Evolutionary conservation across 2,888 invertebrate genomes (phyloP), one percentile per base, ranked within the genome.

Genomic region (Stegophylla sp.): DNA sequence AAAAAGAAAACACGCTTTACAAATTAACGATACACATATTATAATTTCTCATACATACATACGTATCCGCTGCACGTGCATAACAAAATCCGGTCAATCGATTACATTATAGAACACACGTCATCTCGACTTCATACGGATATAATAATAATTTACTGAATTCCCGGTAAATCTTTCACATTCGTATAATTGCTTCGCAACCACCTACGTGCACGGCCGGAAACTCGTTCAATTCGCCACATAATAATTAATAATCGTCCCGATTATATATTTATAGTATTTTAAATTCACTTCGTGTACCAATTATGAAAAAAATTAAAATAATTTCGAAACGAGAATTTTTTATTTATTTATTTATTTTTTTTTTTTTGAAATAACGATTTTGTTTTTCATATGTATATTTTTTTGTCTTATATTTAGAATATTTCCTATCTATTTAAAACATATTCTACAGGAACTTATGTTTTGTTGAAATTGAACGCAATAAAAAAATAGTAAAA

Each of bases 171-270:
- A 63, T 63, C 63, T 10, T 74, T 59, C 45, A 43, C 10, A 23
- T 13, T 34, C 34, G 63, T 75, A 75, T 75, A 75, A 75, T 75
- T 75, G 64, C 59, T 73, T 73, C 43, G 26, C 45, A 61, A 26
- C 73, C 59, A 61, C 72, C 43, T 73, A 45, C 73, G 59, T 20
- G 28, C 45, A n/a, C 45, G 45, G 59, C 12, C 63, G 64, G 64
- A 75, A 72, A 75, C 63, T 51, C 75, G 64, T 75, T 51, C 64
- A 51, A 75, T 75, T 64, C 51, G 63, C 75, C 73, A 61, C 73
- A n/a, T 73, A 61, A 73, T 73, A 45, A 73, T 61, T 73, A 71
- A 56, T 43, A 28, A 53, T 28, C 61, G 45, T 28, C 45, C 15
- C 45, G 45, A 48, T 48, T n/a, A n/a, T n/a, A n/a, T n/a, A n/a